Evolutionary conservation across 2,113 vertebrate genomes (phyloP), one percentile per base, ranked within the genome.

Genomic region (Tylochromis polylepis): DNA sequence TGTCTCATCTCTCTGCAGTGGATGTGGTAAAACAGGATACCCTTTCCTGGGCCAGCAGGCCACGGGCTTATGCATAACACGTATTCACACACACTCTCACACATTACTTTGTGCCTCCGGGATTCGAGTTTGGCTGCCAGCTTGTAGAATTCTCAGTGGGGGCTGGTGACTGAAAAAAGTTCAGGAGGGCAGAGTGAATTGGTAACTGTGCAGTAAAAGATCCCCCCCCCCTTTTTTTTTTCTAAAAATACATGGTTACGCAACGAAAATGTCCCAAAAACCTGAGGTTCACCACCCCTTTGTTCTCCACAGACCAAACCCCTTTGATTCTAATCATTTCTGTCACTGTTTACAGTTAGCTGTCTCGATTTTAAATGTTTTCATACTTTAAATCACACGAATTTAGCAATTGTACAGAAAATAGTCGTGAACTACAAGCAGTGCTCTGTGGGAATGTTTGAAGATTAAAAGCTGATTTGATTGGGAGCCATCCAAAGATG

Each of bases 31-130:
- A 92, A 90, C 89, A 85, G 77, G 85, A 90, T 59, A 85, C 46
- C 87, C 89, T 83, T 87, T 91, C 79, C 36, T 41, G 85, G 91
- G 91, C 90, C 91, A 89, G 29, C 58, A 22, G 87, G 84, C 85
- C 91, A 77, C 60, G 51, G 82, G 70, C 81, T 56, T 75, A 20
- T 57, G 84, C 84, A 20, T 60, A 55, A 59, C 81, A 12, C 18
- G 70, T 8, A 27, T 31, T 60, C 79, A 5, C 72, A 46, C 53
- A 49, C 51, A 38, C 78, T 57, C 16, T 49, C 65, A 59, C 58
- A 59, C n/a, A 20, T 15, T 81, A 24, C 20, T 84, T 85, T 85
- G 78, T 88, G 78, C 83, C 55, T 16, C 9, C 14, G 70, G 72
- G 60, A 88, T 18, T 56, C 6, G 8, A 59, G 43, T 82, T 81